These are phyloP conservation scores for Onychorhynchus coronatus DNA, from an alignment of 2,113 vertebrate genomes.

Conservation along the genomic window DNA sequence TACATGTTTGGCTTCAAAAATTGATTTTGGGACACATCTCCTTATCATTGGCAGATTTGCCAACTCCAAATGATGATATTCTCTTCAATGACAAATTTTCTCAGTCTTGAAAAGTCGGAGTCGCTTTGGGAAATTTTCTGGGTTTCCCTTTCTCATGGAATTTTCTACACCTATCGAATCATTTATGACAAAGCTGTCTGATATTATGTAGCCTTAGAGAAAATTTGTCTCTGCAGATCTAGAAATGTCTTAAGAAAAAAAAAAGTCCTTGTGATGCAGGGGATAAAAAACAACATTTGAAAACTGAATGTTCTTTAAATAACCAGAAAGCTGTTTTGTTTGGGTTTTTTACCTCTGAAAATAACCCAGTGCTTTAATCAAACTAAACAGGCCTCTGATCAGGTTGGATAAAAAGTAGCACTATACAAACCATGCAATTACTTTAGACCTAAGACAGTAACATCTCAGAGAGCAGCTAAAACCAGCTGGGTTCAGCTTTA, in stretches of 20 bases:
- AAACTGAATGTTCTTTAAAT: neutral
- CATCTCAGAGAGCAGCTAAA: neutral
- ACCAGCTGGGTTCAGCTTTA: neutral
- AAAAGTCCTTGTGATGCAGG: neutral
- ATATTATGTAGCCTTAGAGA: neutral
- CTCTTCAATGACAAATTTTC: neutral
- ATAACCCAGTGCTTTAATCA: neutral
- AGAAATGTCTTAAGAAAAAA: neutral
- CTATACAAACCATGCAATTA: neutral
- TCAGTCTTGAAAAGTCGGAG: neutral
- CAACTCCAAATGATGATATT: neutral
- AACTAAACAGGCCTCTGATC: neutral
- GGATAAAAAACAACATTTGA: neutral
- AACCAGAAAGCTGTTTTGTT: neutral
- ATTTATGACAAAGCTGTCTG: neutral
- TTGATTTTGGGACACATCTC: constrained; percentile 32
- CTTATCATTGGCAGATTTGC: constrained; percentile 13
- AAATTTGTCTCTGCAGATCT: neutral
- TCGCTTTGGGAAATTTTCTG: neutral
- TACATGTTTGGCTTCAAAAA: constrained; percentile 51
- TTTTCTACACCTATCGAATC: neutral
- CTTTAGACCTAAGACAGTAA: neutral
- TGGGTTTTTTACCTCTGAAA: neutral
- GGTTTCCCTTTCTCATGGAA: neutral
- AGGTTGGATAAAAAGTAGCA: neutral